A percentile compares a stretch with the other conserved stretches of the same genome.
These are phyloP conservation scores for Eidolon helvum DNA, from an alignment of 2,113 vertebrate genomes.

Conservation along the genomic window DNA sequence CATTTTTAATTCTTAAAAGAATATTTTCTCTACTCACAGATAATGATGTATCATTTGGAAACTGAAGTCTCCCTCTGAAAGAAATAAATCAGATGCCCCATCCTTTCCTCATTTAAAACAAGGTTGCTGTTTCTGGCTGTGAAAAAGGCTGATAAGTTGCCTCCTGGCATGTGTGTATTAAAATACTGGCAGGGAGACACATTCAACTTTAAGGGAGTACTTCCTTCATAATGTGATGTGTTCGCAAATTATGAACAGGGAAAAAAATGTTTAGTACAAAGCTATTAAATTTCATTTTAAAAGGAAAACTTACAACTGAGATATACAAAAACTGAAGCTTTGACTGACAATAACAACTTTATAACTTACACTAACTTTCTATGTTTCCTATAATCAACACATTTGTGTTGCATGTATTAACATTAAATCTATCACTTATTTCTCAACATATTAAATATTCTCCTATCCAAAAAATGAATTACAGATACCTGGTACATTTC, in stretches of 20 bases:
- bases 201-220: constrained; percentile 80
- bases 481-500: constrained; percentile 21
- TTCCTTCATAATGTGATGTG: constrained; percentile 50
- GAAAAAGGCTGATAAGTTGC: constrained; percentile 43
- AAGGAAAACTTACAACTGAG: constrained; percentile 42
- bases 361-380: neutral
- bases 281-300: constrained; percentile 43
- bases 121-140: constrained; percentile 65
- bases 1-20: constrained; percentile 50
- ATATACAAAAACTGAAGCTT: constrained; percentile 39
- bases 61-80: constrained; percentile 60
- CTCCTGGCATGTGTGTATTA: constrained; percentile 60
- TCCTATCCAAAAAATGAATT: constrained; percentile 14
- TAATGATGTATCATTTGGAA: constrained; percentile 62
- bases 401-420: neutral
- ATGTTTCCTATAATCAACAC: neutral
- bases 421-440: constrained; percentile 34
- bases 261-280: constrained; percentile 45
- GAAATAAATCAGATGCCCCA: constrained; percentile 44
- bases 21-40: constrained; percentile 79
- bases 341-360: neutral
- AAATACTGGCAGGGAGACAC: constrained; percentile 70
- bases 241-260: constrained; percentile 68
- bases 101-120: constrained; percentile 46
- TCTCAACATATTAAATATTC: constrained; percentile 30